phyloP scores from a whole-genome alignment of 2,113 vertebrate genomes.

The Aramus guarauna region DNA sequence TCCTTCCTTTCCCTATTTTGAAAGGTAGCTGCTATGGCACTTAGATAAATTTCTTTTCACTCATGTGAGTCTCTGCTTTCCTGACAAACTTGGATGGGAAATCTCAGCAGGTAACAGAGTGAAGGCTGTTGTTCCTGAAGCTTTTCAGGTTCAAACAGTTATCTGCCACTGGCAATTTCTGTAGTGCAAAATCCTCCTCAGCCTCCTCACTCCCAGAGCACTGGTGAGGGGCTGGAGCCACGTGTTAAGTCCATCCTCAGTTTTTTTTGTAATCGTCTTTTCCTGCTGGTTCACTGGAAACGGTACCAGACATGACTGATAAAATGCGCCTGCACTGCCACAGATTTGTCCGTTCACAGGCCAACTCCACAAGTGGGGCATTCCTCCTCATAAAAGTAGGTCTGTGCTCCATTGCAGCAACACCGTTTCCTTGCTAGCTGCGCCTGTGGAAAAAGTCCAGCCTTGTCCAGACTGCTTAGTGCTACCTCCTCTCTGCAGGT shows the following conservation, averaged over 20 bases:
- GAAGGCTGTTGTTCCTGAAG: background rate
- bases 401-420: background rate
- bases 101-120: background rate
- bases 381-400: background rate
- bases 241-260: fast-evolving
- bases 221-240: background rate
- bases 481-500: background rate
- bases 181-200: background rate
- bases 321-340: background rate
- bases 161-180: background rate
- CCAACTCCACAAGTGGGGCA: background rate
- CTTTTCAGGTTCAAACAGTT: background rate
- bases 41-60: background rate
- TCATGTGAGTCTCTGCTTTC: background rate
- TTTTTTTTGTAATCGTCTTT: background rate
- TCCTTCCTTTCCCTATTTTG: background rate
- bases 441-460: background rate
- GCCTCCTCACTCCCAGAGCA: background rate
- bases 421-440: background rate
- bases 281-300: background rate
- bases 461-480: background rate
- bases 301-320: background rate
- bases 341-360: background rate
- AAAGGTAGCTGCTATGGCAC: background rate
- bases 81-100: background rate